A percentile compares a stretch with the other conserved stretches of the same genome.
Evolutionary conservation across 2,797 vertebrate genomes (phyloP).

Genomic region (Pseudomugil tenellus): DNA sequence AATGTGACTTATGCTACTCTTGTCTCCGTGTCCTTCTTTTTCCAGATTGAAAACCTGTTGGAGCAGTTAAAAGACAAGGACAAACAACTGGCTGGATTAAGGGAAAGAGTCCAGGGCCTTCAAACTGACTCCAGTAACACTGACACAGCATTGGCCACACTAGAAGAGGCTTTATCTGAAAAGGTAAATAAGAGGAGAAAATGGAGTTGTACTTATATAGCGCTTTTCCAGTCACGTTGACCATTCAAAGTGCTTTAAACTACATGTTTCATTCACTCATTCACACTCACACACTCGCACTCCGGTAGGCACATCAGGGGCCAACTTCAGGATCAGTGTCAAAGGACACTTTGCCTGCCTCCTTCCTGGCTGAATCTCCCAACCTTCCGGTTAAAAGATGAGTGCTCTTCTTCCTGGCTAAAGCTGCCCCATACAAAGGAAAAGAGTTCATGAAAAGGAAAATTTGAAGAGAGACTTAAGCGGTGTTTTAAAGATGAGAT

Average conservation of each 20-base stretch:
- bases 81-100: conserved; percentile 93
- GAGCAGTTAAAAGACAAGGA: conserved; percentile 98
- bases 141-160: conserved; percentile 91
- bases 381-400: no score
- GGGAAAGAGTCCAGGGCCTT: conserved; percentile 93
- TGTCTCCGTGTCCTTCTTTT: conserved; percentile 38
- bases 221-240: no score
- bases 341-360: no score
- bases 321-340: no score
- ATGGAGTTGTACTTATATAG: no score
- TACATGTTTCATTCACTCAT: no score
- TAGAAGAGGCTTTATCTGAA: conserved; percentile 95
- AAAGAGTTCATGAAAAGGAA: background rate
- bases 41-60: conserved; percentile 89
- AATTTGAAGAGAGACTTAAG: background rate
- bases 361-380: no score
- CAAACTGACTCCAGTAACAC: conserved; percentile 98
- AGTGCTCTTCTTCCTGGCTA: no score
- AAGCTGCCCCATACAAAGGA: no score
- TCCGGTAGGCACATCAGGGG: no score
- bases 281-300: no score
- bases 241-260: no score
- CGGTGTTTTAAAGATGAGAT: background rate
- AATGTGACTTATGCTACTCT: conserved; percentile 16
- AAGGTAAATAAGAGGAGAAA: conserved; percentile 84